Evolutionary conservation across 2,797 vertebrate genomes (phyloP).

Genomic region (Melopsittacus undulatus): DNA sequence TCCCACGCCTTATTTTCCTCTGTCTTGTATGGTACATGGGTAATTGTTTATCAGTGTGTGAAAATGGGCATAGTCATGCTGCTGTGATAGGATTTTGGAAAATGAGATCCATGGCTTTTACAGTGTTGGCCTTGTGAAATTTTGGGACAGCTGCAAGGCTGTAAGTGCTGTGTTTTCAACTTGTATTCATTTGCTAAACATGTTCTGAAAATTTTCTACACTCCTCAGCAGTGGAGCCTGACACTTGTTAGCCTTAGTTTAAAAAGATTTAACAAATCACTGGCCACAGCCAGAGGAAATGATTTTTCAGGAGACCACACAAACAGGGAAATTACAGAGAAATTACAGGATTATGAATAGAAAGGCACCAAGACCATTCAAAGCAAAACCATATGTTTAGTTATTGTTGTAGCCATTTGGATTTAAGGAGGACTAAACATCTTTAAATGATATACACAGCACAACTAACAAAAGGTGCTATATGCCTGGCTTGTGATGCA

Average conservation of each 20-base stretch:
- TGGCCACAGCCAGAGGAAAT: not conserved
- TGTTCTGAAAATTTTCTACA: not conserved
- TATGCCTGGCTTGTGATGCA: not conserved
- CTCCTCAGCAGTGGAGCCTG: not conserved
- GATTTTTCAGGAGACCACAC: not conserved
- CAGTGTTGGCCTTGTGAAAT: not conserved
- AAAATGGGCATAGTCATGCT: not conserved
- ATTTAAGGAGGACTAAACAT: not conserved
- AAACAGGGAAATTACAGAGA: not conserved
- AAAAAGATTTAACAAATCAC: not conserved
- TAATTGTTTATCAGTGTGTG: not conserved
- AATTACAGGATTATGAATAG: not conserved
- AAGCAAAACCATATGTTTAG: not conserved
- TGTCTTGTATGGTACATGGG: accelerated
- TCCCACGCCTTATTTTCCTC: not conserved
- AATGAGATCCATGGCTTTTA: not conserved
- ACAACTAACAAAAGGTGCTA: not conserved
- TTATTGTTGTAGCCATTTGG: not conserved
- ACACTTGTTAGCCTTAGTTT: not conserved
- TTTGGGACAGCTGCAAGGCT: not conserved
- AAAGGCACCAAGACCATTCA: not conserved
- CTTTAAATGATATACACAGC: not conserved
- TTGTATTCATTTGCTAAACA: not conserved
- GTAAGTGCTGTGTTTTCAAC: not conserved
- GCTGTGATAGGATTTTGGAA: not conserved